A percentile compares a stretch with the other conserved stretches of the same genome.
Evolutionary conservation across 2,113 vertebrate species (phyloP).

Genomic region (Verasper variegatus): DNA sequence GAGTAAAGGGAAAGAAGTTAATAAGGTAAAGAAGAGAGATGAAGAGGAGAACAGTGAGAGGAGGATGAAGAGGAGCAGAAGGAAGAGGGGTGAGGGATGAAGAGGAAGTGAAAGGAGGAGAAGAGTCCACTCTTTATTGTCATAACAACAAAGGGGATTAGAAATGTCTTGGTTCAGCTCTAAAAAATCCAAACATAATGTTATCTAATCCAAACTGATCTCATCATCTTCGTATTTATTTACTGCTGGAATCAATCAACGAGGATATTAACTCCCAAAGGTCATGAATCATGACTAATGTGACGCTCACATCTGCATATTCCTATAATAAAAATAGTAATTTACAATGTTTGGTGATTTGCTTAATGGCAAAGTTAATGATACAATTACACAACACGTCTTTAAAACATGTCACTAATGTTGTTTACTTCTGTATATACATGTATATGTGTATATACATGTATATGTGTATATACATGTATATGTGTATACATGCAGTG

Average conservation of each 20-base stretch:
- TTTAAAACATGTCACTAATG: slow-evolving; percentile 30
- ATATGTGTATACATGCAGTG: no score
- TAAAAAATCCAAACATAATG: no score
- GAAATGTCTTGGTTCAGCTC: no score
- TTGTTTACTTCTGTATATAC: neutral
- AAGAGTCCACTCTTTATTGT: no score
- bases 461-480: no score
- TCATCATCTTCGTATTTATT: no score
- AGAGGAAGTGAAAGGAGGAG: neutral
- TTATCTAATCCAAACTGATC: no score
- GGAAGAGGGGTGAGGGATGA: neutral
- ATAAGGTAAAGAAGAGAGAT: neutral
- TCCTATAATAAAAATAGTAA: neutral
- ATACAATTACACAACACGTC: neutral
- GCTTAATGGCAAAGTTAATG: slow-evolving; percentile 16
- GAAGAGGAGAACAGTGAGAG: neutral
- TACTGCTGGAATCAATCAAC: neutral
- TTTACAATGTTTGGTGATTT: slow-evolving; percentile 33
- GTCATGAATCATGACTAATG: slow-evolving; percentile 1
- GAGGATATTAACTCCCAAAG: neutral
- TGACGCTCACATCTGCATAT: slow-evolving; percentile 11
- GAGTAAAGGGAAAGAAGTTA: neutral
- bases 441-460: no score
- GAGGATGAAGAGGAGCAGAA: neutral
- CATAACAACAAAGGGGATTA: no score